phyloP scores from a whole-genome alignment of 2,888 invertebrate genomes.

The Drosophila helvetica region DNA sequence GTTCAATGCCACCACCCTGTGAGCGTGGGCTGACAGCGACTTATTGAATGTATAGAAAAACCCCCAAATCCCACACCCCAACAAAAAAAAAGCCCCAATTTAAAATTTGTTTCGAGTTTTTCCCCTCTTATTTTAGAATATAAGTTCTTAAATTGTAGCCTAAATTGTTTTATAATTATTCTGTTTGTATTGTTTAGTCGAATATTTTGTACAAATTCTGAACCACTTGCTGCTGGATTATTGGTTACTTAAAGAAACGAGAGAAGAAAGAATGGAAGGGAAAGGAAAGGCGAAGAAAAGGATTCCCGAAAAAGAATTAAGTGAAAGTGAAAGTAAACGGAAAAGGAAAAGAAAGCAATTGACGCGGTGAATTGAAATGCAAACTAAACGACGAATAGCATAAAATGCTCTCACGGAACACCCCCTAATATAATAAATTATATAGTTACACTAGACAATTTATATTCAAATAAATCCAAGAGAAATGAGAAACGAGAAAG shows the following conservation, averaged over 20 bases:
- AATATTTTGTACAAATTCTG: constrained; percentile 72
- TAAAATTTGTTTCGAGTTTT: constrained; percentile 43
- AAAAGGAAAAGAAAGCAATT: constrained; percentile 57
- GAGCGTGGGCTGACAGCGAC: constrained; percentile 36
- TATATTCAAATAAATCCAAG: constrained; percentile 53
- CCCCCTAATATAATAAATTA: constrained; percentile 58
- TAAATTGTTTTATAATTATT: constrained; percentile 69
- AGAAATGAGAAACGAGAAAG: constrained; percentile 37
- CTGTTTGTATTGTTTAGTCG: constrained; percentile 71
- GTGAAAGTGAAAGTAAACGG: too few relatives aligned
- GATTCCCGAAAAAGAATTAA: background rate
- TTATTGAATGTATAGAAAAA: constrained; percentile 61
- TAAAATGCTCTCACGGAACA: constrained; percentile 71
- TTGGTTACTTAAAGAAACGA: constrained; percentile 17
- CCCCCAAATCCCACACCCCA: background rate
- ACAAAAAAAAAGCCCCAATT: constrained; percentile 3
- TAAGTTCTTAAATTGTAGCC: constrained; percentile 65
- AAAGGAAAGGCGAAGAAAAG: background rate
- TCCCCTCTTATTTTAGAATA: constrained; percentile 44
- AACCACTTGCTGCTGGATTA: constrained; percentile 8
- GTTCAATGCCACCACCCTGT: constrained; percentile 80
- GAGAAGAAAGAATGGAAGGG: constrained; percentile 7
- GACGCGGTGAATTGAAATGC: constrained; percentile 61
- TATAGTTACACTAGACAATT: constrained; percentile 72
- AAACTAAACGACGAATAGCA: constrained; percentile 75